Percentiles rank a stretch among this genome's conserved stretches.
Conservation (phyloP, 2,888 invertebrate species). For the Cephonodes hylas region DNA sequence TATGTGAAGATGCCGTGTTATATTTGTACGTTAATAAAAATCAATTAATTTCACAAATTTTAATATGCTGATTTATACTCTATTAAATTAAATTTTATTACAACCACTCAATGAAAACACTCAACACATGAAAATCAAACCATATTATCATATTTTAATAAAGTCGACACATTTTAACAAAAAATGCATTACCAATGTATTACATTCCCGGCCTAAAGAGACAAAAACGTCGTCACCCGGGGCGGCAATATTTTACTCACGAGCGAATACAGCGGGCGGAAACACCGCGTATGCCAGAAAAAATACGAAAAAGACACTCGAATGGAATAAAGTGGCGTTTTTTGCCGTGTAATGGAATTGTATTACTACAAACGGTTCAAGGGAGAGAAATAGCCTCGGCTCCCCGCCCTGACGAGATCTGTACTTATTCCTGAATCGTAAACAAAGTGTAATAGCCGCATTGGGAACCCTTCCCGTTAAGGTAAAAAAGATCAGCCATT, state of each 20-base stretch:
- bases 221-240: neutral
- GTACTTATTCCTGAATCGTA: conserved; percentile 34
- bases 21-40: too few species aligned
- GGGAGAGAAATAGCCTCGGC: conserved; percentile 22
- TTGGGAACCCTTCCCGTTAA: conserved; percentile 22
- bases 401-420: conserved; percentile 21
- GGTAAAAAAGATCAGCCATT: conserved; percentile 18
- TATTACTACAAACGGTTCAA: conserved; percentile 33
- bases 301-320: conserved; percentile 23
- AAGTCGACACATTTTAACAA: neutral
- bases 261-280: neutral
- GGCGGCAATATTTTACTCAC: neutral
- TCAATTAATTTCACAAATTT: neutral
- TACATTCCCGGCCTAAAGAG: neutral
- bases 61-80: too few species aligned
- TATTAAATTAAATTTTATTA: too few species aligned
- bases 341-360: conserved; percentile 39
- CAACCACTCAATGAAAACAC: too few species aligned
- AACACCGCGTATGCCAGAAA: conserved; percentile 24
- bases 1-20: too few species aligned
- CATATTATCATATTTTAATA: neutral
- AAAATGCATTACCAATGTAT: neutral
- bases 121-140: too few species aligned
- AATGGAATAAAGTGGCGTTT: conserved; percentile 16
- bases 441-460: conserved; percentile 33